A percentile compares a stretch with the other conserved stretches of the same genome.
phyloP scores from a whole-genome alignment of 2,113 vertebrate genomes.

The Taxidea taxus region DNA sequence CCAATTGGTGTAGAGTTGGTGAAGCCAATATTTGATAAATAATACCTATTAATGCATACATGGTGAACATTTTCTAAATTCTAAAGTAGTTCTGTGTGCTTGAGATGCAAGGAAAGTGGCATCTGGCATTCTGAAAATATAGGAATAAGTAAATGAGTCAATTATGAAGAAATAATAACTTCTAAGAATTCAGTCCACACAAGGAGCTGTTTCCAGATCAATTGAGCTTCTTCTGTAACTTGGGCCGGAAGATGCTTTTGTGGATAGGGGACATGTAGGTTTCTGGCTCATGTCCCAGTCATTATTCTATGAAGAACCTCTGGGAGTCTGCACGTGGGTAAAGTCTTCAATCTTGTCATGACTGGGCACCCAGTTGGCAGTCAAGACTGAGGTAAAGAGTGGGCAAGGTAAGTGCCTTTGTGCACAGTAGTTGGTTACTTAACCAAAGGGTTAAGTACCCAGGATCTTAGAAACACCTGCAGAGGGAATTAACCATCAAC shows the following conservation, averaged over 20 bases:
- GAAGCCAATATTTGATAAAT: not conserved
- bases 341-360: not conserved
- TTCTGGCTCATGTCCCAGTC: not conserved
- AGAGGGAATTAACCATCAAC: not conserved
- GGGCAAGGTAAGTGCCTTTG: not conserved
- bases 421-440: not conserved
- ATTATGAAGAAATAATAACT: not conserved
- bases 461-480: not conserved
- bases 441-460: not conserved
- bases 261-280: not conserved
- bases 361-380: not conserved
- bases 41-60: not conserved
- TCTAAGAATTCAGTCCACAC: not conserved
- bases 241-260: not conserved
- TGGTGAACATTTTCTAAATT: not conserved
- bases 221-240: not conserved
- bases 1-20: not conserved
- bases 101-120: not conserved
- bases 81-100: not conserved
- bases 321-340: not conserved
- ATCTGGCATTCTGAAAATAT: not conserved
- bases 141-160: not conserved
- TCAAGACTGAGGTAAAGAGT: not conserved
- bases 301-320: not conserved
- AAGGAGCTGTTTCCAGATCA: not conserved